A percentile compares a stretch with the other conserved stretches of the same genome.
These are phyloP conservation scores for Parochlus steinenii DNA, from an alignment of 2,888 invertebrate species.

Conservation along the genomic window DNA sequence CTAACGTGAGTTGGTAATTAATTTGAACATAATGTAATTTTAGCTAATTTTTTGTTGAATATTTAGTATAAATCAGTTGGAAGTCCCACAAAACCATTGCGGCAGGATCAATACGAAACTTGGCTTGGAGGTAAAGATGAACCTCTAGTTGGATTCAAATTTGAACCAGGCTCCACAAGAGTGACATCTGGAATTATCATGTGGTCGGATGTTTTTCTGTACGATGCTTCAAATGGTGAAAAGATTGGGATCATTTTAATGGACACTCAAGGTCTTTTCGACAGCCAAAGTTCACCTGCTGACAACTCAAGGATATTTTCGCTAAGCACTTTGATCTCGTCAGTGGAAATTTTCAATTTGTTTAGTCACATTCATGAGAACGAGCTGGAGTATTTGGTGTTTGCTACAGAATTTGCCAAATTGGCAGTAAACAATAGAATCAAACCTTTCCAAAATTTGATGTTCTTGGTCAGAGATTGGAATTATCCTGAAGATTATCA, in stretches of 20 bases:
- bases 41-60: no score
- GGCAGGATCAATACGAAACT: background rate
- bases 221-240: constrained; percentile 7
- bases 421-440: background rate
- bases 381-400: constrained; percentile 12
- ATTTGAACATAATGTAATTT: no score
- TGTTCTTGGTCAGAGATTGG: constrained; percentile 12
- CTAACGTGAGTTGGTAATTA: constrained; percentile 12
- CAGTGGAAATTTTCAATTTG: constrained; percentile 12
- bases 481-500: constrained; percentile 10
- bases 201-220: constrained; percentile 12
- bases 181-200: constrained; percentile 11
- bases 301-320: constrained; percentile 12
- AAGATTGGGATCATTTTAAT: constrained; percentile 12
- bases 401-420: constrained; percentile 10
- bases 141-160: constrained; percentile 11
- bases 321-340: constrained; percentile 12
- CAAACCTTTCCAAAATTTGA: constrained; percentile 13
- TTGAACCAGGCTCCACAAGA: constrained; percentile 8
- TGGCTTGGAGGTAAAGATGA: constrained; percentile 11
- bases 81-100: background rate
- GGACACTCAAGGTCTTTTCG: constrained; percentile 13
- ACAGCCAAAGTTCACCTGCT: constrained; percentile 6
- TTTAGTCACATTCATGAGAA: constrained; percentile 12
- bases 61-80: constrained; percentile 7